These are phyloP conservation scores for Musca domestica DNA, from an alignment of 1,140 invertebrate species.

Conservation along the genomic window DNA sequence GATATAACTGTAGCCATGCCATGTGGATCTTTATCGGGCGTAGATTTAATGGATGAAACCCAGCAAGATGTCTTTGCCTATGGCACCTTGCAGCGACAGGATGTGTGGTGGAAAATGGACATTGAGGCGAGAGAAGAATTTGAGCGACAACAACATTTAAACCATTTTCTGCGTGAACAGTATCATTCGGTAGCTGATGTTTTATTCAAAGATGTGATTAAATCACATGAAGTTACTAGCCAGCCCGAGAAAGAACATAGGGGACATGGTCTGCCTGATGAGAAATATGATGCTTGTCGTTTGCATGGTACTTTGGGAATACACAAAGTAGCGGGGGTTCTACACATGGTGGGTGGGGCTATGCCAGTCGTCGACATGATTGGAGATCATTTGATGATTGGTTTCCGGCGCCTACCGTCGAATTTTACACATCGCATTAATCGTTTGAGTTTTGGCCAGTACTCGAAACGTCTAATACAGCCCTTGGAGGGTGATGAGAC, in stretches of 20 bases:
- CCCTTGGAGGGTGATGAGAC: constrained; percentile 92
- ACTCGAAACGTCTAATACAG: constrained; percentile 76
- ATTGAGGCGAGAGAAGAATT: constrained; percentile 75
- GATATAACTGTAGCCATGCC: constrained; percentile 94
- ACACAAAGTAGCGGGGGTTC: constrained; percentile 95
- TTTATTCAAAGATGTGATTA: constrained; percentile 43
- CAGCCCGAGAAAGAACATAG: neutral
- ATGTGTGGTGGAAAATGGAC: constrained; percentile 85
- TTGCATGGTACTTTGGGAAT: constrained; percentile 80
- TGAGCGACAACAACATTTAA: constrained; percentile 76
- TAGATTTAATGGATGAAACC: constrained; percentile 91
- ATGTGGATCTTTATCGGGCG: constrained; percentile 77
- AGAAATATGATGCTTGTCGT: constrained; percentile 79
- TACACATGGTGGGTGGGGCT: constrained; percentile 91
- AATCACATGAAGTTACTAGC: constrained; percentile 24
- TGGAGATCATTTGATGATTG: constrained; percentile 77
- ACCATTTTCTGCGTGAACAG: constrained; percentile 85
- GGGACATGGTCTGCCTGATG: constrained; percentile 45
- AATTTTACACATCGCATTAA: constrained; percentile 95
- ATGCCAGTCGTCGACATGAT: constrained; percentile 64
- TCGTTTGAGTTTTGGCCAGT: constrained; percentile 88
- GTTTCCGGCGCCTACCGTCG: constrained; percentile 74
- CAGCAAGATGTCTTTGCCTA: constrained; percentile 84
- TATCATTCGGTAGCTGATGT: constrained; percentile 83
- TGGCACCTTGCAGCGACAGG: constrained; percentile 79